These are phyloP conservation scores for Eciton burchellii DNA, from an alignment of 1,140 invertebrate species.

Conservation along the genomic window DNA sequence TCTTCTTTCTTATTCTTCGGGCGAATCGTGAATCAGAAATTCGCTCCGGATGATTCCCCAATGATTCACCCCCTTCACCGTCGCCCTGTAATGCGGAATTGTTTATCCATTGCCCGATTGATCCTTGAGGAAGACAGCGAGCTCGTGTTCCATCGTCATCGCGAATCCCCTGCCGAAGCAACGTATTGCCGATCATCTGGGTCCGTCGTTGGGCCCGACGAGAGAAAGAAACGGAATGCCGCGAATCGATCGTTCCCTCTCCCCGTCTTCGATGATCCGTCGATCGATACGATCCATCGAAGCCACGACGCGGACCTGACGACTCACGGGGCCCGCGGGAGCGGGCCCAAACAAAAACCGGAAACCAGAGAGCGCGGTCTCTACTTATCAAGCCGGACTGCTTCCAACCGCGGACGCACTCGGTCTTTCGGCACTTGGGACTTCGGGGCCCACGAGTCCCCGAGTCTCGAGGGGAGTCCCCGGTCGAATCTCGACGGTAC, in stretches of 20 bases:
- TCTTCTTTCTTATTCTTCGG: neutral
- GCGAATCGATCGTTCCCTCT: constrained; percentile 73
- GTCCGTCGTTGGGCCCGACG: neutral
- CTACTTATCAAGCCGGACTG: constrained; percentile 65
- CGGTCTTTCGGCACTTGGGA: no score
- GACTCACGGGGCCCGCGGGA: constrained; percentile 54
- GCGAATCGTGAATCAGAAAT: neutral
- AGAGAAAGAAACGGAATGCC: constrained; percentile 76
- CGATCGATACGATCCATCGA: constrained; percentile 42
- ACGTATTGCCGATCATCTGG: constrained; percentile 44
- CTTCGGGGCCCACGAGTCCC: no score
- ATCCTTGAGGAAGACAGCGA: constrained; percentile 1
- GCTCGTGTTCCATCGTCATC: neutral
- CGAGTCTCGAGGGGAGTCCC: no score
- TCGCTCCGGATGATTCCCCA: no score
- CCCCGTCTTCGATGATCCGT: constrained; percentile 55
- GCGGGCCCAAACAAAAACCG: constrained; percentile 67
- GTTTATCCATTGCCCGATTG: neutral
- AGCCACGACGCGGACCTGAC: constrained; percentile 22
- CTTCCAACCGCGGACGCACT: neutral
- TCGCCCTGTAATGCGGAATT: neutral
- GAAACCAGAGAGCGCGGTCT: constrained; percentile 47
- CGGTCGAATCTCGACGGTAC: constrained; percentile 5
- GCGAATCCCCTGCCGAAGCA: constrained; percentile 32
- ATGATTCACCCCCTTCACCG: no score